A percentile compares a stretch with the other conserved stretches of the same genome.
These are phyloP conservation scores for Mesocentrotus franciscanus DNA, from an alignment of 53 echinoderm and acorn worm genomes.

Conservation along the genomic window DNA sequence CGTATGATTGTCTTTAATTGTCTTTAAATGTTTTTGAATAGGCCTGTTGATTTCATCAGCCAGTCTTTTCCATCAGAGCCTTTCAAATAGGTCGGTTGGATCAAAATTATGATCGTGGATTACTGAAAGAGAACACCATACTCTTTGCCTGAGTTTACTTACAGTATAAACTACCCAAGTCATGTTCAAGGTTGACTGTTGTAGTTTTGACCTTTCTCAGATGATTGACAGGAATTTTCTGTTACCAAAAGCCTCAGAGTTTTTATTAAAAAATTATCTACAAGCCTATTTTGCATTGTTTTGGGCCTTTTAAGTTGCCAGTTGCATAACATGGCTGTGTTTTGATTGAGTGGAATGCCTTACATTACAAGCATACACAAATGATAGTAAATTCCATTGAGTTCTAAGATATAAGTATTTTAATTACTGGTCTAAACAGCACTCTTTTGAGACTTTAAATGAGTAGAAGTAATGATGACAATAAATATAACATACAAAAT, in stretches of 20 bases:
- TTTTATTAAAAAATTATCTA: background rate
- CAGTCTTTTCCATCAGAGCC: background rate
- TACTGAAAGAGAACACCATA: slow-evolving; percentile 4
- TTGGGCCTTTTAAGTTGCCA: background rate
- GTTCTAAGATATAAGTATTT: background rate
- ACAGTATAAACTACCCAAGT: background rate
- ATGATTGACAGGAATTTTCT: slow-evolving; percentile 6
- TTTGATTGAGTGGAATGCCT: background rate
- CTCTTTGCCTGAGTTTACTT: background rate
- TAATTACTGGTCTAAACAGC: too few species aligned
- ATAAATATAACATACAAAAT: too few species aligned
- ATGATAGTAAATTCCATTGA: background rate
- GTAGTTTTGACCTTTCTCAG: background rate
- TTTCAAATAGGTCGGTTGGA: background rate
- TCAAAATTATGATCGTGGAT: background rate
- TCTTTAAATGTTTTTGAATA: background rate
- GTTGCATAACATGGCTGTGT: background rate
- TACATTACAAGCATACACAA: too few species aligned
- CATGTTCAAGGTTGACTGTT: slow-evolving; percentile 21
- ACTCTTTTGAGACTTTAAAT: too few species aligned
- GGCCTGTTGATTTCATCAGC: background rate
- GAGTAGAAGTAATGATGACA: too few species aligned
- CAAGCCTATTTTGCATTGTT: background rate
- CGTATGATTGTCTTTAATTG: background rate
- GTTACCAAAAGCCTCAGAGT: background rate